Conservation (phyloP, 2,797 vertebrate species). For the Acanthiza pusilla region DNA sequence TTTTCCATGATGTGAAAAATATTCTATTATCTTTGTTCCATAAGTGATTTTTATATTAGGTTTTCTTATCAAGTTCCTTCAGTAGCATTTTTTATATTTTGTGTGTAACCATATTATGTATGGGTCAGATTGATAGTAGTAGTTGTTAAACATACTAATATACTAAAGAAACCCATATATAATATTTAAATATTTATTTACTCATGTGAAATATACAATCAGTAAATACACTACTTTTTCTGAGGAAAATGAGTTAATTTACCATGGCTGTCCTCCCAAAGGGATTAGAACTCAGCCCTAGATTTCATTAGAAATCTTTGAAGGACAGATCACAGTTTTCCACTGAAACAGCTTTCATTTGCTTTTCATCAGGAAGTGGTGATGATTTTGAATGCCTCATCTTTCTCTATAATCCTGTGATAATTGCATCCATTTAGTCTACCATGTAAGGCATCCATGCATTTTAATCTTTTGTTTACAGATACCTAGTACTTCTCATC, state of each 20-base stretch:
- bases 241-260: neutral
- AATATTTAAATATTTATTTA: neutral
- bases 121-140: neutral
- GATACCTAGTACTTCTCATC: neutral
- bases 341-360: neutral
- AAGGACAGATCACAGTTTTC: constrained; percentile 7
- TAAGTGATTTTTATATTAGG: neutral
- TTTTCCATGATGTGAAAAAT: neutral
- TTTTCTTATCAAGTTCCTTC: neutral
- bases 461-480: constrained; percentile 66
- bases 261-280: neutral
- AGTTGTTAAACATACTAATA: neutral
- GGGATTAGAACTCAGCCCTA: neutral
- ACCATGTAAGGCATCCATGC: constrained; percentile 14
- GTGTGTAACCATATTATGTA: neutral
- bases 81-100: neutral
- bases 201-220: neutral
- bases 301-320: neutral
- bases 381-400: constrained; percentile 52
- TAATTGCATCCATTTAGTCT: constrained; percentile 38
- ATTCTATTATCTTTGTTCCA: neutral
- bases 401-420: constrained; percentile 55
- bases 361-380: constrained; percentile 18
- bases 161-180: neutral
- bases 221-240: neutral